Evolutionary conservation across 2,888 invertebrate genomes (phyloP), one percentile per base, ranked within the genome.

Genomic region (Chalcosyrphus nemorum): DNA sequence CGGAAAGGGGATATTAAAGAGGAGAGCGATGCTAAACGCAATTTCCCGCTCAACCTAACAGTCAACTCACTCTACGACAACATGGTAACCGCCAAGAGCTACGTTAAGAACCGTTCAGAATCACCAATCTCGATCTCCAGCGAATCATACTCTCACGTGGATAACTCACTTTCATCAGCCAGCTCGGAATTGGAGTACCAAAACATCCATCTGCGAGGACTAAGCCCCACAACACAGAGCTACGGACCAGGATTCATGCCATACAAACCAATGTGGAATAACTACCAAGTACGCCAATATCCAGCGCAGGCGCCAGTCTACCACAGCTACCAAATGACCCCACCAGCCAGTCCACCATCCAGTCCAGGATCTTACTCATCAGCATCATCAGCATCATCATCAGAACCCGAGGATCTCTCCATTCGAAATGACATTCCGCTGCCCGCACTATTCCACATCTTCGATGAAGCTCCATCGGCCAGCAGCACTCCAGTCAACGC

Each of bases 361-460:
- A 89, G 90, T 87, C 90, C 91, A 63, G 87, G 87, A 56, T 90
- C 90, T 84, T 89, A 89, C 4, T 86, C 32, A 32, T 32, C 29
- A 29, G 5, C 81, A 27, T 86, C 81, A 27, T 86, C 88, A 68
- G 80, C 84, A 41, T 89, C 89, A 66, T 81, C 84, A 35, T 89
- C 89, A 68, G 91, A 91, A 54, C 91, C 91, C 0, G 90, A 91
- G 87, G 91, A 91, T 89, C 89, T 91, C 70, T 89, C 91, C 9
- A 86, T 90, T 71, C 89, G 89, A 75, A 89, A 86, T 81, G 89
- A 90, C 78, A 91, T 91, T 66, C 91, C 91, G 24, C 72, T 91
- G 86, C 90, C 90, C 11, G 90, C 89, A 13, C 80, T 90, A 13
- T 90, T 88, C 85, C 90, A 90, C 61, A 81, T 88, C 41, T 89